A percentile compares a stretch with the other conserved stretches of the same genome.
These are phyloP conservation scores for Misgurnus anguillicaudatus DNA, from an alignment of 2,113 vertebrate species.

Conservation along the genomic window DNA sequence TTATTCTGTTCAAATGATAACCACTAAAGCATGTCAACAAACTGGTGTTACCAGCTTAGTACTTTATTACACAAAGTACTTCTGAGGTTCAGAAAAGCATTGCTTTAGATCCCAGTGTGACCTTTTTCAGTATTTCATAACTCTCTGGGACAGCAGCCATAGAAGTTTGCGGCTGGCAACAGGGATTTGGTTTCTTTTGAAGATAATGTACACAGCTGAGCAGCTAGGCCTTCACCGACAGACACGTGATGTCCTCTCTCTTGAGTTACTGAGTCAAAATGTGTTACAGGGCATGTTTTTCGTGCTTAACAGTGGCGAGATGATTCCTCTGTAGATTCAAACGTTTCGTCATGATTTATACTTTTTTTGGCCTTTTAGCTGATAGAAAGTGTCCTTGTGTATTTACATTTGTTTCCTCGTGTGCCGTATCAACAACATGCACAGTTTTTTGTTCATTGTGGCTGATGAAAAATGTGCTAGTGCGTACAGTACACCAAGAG, in stretches of 20 bases:
- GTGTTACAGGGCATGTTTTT: neutral
- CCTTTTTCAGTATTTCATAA: constrained; percentile 35
- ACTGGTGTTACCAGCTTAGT: constrained; percentile 15
- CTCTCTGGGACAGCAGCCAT: constrained; percentile 34
- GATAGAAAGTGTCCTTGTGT: too few relatives aligned
- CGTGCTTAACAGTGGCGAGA: neutral
- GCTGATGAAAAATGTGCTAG: neutral
- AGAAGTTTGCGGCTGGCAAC: neutral
- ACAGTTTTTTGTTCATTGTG: neutral
- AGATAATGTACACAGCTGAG: neutral
- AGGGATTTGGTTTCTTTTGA: constrained; percentile 47
- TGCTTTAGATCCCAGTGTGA: constrained; percentile 29
- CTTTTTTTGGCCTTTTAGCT: neutral
- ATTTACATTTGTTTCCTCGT: neutral
- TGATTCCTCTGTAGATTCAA: neutral
- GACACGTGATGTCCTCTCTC: constrained; percentile 1
- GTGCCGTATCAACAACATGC: neutral
- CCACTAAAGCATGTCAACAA: constrained; percentile 6
- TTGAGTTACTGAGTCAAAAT: constrained; percentile 11
- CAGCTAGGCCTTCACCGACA: constrained; percentile 14
- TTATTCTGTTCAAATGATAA: neutral
- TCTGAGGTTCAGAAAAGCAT: neutral
- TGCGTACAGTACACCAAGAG: neutral
- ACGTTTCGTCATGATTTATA: neutral
- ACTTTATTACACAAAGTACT: constrained; percentile 23